phyloP scores from a whole-genome alignment of 2,797 vertebrate species.

The Gymnodraco acuticeps region DNA sequence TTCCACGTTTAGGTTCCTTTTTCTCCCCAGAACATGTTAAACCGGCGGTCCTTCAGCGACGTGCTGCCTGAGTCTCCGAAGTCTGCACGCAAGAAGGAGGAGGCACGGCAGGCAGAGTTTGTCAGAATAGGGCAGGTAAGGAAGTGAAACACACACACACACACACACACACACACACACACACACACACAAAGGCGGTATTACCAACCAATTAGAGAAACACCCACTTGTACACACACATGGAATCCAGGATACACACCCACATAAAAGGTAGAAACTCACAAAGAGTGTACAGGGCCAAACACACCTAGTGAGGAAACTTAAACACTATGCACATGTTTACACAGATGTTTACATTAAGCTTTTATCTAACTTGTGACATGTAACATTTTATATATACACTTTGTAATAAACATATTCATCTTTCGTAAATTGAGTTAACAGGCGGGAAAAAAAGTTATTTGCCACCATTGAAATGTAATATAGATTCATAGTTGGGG shows the following conservation, averaged over 20 bases:
- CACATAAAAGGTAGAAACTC: background rate
- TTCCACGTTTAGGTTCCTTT: slow-evolving; percentile 86
- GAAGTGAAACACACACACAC: background rate
- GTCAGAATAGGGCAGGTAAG: slow-evolving; percentile 95
- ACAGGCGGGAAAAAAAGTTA: no score
- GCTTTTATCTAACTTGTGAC: background rate
- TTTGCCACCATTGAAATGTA: background rate
- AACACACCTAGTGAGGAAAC: background rate
- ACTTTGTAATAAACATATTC: background rate
- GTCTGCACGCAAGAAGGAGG: slow-evolving; percentile 96
- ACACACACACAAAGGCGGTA: no score
- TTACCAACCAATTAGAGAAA: slow-evolving; percentile 3
- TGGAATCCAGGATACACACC: slow-evolving; percentile 2
- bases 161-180: background rate
- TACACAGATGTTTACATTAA: background rate
- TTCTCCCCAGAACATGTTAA: slow-evolving; percentile 96
- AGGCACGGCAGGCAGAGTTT: slow-evolving; percentile 97
- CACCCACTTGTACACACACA: background rate
- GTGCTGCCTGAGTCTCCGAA: slow-evolving; percentile 97
- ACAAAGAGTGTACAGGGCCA: slow-evolving; percentile 3
- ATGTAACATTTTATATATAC: background rate
- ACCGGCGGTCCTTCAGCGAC: slow-evolving; percentile 96
- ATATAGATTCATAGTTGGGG: background rate
- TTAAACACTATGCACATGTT: background rate
- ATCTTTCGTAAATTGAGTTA: background rate